phyloP scores from a whole-genome alignment of 1,140 invertebrate genomes.

The Caenorhabditis remanei region DNA sequence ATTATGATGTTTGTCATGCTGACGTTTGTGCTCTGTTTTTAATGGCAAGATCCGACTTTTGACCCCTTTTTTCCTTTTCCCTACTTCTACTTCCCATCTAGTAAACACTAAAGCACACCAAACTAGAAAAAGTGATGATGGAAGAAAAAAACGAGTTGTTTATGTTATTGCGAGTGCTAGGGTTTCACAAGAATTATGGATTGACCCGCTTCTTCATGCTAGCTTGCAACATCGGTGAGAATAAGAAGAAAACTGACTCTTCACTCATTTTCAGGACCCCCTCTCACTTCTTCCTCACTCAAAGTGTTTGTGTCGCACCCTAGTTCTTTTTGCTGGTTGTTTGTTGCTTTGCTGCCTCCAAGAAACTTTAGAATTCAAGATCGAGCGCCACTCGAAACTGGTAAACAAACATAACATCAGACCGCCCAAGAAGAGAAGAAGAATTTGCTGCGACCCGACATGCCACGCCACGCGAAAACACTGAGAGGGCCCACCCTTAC shows the following conservation, averaged over 20 bases:
- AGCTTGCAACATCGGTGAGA: not conserved
- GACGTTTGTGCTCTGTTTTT: conserved; percentile 1
- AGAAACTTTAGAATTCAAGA: conserved; percentile 53
- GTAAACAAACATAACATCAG: conserved; percentile 54
- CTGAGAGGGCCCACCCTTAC: not conserved
- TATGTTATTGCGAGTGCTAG: conserved; percentile 42
- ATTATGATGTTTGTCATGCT: not conserved
- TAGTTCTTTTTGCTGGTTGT: conserved; percentile 45
- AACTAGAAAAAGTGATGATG: conserved; percentile 39
- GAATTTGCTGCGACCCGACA: not conserved
- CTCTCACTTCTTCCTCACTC: not conserved
- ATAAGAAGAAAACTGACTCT: not conserved
- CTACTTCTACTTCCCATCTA: not conserved
- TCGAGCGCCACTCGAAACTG: conserved; percentile 49
- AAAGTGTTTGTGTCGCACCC: conserved; percentile 19
- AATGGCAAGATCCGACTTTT: conserved; percentile 27
- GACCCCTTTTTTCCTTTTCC: not conserved
- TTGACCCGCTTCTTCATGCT: not conserved
- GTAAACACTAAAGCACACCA: conserved; percentile 29
- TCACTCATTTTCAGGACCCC: conserved; percentile 21
- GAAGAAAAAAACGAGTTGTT: conserved; percentile 22
- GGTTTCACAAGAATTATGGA: conserved; percentile 44
- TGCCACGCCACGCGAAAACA: not conserved
- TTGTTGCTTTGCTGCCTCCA: conserved; percentile 43
- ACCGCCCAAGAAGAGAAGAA: conserved; percentile 14